These are phyloP conservation scores for Heteronetta atricapilla DNA, from an alignment of 2,113 vertebrate species.

Conservation along the genomic window DNA sequence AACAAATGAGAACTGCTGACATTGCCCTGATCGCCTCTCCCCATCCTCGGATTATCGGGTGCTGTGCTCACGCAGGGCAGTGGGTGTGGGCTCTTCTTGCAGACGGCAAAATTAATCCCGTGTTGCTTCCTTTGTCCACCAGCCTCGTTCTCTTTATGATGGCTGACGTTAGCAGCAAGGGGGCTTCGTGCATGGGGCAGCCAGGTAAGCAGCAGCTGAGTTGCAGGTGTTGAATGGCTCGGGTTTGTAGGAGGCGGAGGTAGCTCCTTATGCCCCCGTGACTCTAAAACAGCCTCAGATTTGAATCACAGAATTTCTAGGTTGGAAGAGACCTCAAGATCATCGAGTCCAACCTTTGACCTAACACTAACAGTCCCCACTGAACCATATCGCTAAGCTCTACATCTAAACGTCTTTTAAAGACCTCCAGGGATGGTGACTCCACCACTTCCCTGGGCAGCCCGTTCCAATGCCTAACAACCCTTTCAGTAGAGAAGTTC, in stretches of 20 bases:
- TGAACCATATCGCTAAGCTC: too few species aligned
- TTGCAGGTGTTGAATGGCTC: not conserved
- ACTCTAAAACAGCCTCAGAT: not conserved
- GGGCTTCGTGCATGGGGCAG: not conserved
- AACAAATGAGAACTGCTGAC: not conserved
- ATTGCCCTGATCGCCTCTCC: fast-evolving
- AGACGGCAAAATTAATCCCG: not conserved
- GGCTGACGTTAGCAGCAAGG: not conserved
- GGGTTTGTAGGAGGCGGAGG: not conserved
- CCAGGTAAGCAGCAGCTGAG: not conserved
- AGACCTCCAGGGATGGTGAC: too few species aligned
- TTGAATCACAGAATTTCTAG: too few species aligned
- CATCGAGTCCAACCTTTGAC: too few species aligned
- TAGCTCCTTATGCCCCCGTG: not conserved
- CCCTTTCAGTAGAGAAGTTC: too few species aligned
- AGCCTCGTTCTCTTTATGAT: not conserved
- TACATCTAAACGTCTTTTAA: too few species aligned
- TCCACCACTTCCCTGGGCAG: too few species aligned
- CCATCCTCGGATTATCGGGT: fast-evolving
- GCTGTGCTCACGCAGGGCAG: not conserved
- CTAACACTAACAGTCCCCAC: too few species aligned
- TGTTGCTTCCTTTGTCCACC: not conserved
- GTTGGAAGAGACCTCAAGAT: too few species aligned
- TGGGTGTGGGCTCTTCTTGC: fast-evolving
- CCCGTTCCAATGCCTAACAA: too few species aligned